Conservation (phyloP, 1,140 invertebrate species). For the Formica exsecta region DNA sequence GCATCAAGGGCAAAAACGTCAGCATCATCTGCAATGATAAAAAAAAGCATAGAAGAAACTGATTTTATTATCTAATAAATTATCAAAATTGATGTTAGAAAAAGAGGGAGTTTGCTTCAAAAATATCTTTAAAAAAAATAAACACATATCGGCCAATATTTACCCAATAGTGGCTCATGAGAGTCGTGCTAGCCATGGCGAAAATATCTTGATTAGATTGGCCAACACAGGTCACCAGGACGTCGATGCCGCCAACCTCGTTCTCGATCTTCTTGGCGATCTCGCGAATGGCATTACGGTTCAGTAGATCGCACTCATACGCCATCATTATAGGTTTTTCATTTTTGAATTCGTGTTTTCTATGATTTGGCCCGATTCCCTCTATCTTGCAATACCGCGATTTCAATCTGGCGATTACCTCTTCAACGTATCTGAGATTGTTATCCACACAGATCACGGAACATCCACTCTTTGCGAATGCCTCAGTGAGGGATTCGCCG, state of each 20-base stretch:
- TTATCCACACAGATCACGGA: slow-evolving; percentile 83
- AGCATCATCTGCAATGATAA: slow-evolving; percentile 80
- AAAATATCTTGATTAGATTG: slow-evolving; percentile 75
- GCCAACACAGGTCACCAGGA: slow-evolving; percentile 83
- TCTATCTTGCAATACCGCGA: slow-evolving; percentile 64
- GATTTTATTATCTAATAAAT: background rate
- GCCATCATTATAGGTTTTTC: background rate
- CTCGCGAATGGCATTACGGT: slow-evolving; percentile 75
- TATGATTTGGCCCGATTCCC: slow-evolving; percentile 63
- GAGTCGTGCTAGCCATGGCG: slow-evolving; percentile 77
- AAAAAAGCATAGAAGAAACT: slow-evolving; percentile 1
- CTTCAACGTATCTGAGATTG: slow-evolving; percentile 69
- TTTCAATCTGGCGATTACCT: slow-evolving; percentile 72
- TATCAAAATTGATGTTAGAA: no score
- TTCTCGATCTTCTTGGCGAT: slow-evolving; percentile 79
- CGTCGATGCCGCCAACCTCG: slow-evolving; percentile 82
- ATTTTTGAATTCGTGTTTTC: slow-evolving; percentile 41
- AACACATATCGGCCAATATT: background rate
- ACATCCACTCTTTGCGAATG: slow-evolving; percentile 82
- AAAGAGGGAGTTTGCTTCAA: background rate
- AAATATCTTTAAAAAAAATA: no score
- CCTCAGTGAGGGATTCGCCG: slow-evolving; percentile 80
- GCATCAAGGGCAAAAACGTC: slow-evolving; percentile 82
- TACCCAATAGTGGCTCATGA: slow-evolving; percentile 85
- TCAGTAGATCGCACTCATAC: slow-evolving; percentile 80